Conservation (phyloP, 2,888 invertebrate species). For the Aspidiotus destructor region DNA sequence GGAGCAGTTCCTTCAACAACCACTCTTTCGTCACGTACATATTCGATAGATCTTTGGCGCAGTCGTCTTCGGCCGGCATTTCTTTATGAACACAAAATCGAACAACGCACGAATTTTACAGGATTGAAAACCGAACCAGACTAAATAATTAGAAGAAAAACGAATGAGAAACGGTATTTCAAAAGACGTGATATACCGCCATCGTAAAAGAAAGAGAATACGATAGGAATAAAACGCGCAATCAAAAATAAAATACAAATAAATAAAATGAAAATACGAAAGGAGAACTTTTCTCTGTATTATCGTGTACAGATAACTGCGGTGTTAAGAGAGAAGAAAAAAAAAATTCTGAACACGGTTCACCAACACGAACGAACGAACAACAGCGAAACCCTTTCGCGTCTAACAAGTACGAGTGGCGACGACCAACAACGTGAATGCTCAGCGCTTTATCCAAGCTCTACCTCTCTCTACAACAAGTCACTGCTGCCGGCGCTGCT, state of each 20-base stretch:
- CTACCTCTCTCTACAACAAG: slow-evolving; percentile 26
- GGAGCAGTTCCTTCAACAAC: slow-evolving; percentile 62
- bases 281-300: neutral
- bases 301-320: neutral
- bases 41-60: slow-evolving; percentile 9
- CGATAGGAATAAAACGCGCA: neutral
- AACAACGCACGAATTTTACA: neutral
- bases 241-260: slow-evolving; percentile 12
- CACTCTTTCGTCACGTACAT: slow-evolving; percentile 63
- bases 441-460: slow-evolving; percentile 15
- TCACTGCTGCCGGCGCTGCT: slow-evolving; percentile 1
- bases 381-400: neutral
- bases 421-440: slow-evolving; percentile 17
- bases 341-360: slow-evolving; percentile 7
- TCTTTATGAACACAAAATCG: neutral
- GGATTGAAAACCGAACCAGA: neutral
- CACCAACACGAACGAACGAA: too few species aligned
- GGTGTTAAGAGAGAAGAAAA: slow-evolving; percentile 7
- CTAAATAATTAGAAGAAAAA: slow-evolving; percentile 1
- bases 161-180: neutral
- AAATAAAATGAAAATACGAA: slow-evolving; percentile 10
- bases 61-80: slow-evolving; percentile 42
- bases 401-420: neutral
- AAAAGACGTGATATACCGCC: neutral
- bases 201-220: neutral